Percentiles rank a stretch among this genome's conserved stretches.
These are phyloP conservation scores for Poecilia picta DNA, from an alignment of 2,797 vertebrate species.

Conservation along the genomic window DNA sequence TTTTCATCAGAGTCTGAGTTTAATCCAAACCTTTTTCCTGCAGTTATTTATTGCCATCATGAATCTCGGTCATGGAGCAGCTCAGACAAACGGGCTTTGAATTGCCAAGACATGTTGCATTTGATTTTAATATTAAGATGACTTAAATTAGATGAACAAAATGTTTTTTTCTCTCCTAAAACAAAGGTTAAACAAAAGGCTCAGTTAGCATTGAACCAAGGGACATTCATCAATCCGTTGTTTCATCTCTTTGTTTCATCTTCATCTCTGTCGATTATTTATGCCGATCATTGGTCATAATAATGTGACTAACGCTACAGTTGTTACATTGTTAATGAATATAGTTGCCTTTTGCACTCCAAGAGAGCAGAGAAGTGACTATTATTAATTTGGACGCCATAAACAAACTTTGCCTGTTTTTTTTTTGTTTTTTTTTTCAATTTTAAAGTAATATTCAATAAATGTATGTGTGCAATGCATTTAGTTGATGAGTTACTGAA, in stretches of 20 bases:
- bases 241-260: neutral
- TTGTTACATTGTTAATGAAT: neutral
- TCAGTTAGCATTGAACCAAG: neutral
- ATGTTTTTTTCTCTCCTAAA: neutral
- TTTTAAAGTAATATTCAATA: neutral
- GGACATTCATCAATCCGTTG: neutral
- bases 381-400: neutral
- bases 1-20: neutral
- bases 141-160: neutral
- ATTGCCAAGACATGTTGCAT: constrained; percentile 7
- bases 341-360: neutral
- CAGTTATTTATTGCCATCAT: constrained; percentile 2
- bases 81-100: neutral
- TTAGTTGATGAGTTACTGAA: too few species aligned
- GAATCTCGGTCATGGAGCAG: neutral
- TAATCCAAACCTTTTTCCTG: constrained; percentile 5
- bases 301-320: neutral
- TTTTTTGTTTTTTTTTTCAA: neutral
- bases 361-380: neutral
- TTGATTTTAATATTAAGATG: neutral
- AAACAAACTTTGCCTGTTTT: neutral
- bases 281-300: neutral
- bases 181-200: neutral
- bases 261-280: neutral
- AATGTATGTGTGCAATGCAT: too few species aligned